Evolutionary conservation across 1,140 invertebrate genomes (phyloP), one percentile per base, ranked within the genome.

Genomic region (Trichonephila inaurata): DNA sequence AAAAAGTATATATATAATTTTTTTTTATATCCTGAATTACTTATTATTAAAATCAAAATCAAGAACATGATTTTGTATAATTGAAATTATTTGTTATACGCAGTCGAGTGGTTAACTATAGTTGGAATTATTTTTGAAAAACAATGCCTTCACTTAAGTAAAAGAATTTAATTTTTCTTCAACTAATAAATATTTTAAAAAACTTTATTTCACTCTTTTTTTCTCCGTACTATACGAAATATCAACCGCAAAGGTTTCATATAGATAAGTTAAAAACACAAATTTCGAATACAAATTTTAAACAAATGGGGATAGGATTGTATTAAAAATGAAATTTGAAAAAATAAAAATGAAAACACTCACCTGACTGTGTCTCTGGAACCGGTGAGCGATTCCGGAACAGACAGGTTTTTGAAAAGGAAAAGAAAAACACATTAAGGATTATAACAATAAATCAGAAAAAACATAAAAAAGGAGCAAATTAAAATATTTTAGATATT

Each of bases 321-420:
- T 62, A 83, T 14, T 33, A 83, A 58, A 69, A 92, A 92, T 40
- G 14, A 86, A 86, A 86, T 51, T 51, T 51, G 51, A 51, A 28
- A 28, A 28, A 51, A 51, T 10, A 28, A 61, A 88, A 93, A 19
- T 83, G 28, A 51, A 40, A 40, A 33, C 21, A 94, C 92, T 94
- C 92, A 94, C 92, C 92, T 94, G 92, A 94, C 92, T 94, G 92
- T 94, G 77, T 93, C 92, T 94, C 92, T 94, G 87, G 86, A 89
- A 83, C 77, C 86, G 77, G 16, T 24, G 72, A 89, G 69, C 69
- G 92, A 94, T 94, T 94, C 92, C 92, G 92, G 87, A 94, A 90
- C 92, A 94, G 92, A 94, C 92, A 94, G 92, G 92, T 89, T 28
- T 62, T 60, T n/a, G 88, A 94, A 89, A 89, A 69, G 64, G 89